Base-by-base conservation (phyloP, 2,888 invertebrate genomes). In the Trissonchulus latispiculum region DNA sequence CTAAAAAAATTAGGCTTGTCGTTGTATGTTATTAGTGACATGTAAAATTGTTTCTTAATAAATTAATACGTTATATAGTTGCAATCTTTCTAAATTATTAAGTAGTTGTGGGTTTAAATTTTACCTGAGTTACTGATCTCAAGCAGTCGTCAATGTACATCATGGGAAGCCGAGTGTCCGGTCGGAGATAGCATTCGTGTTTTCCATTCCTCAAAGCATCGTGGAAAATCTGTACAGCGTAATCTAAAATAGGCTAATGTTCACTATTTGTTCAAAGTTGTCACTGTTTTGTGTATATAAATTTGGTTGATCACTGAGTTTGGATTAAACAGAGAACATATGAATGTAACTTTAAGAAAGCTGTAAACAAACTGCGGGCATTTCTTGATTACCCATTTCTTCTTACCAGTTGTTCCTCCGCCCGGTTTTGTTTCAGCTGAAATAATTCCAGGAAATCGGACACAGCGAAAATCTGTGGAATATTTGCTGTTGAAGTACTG, bases 201-300 rank as follows among this genome's bases (percentile, higher is more conserved):
- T 87, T 87, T 8, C 91, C 90, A 72, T 87, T 88, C 62, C 88
- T 87, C 23, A 94, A 84, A 0, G 92, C 91, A 76, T 94, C 92
- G 83, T 93, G 92, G 85, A 94, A 95, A 72, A 95, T 91, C 70
- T 92, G 90, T 61, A 94, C 91, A 0, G 94, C 94, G 81, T 95
- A 95, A 83, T 95, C 94, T 91, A 85, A 31, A 77, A 75, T 59
- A n/a, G 48, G 8, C 8, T 48, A 48, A n/a, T n/a, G n/a, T n/a
- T n/a, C n/a, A n/a, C n/a, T n/a, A n/a, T n/a, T n/a, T n/a, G n/a
- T n/a, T n/a, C n/a, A n/a, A n/a, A n/a, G n/a, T n/a, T n/a, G n/a
- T n/a, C n/a, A n/a, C n/a, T n/a, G n/a, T n/a, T n/a, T n/a, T n/a
- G n/a, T n/a, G n/a, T n/a, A n/a, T n/a, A n/a, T n/a, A n/a, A n/a